Evolutionary conservation across 2,113 vertebrate species (phyloP), one percentile per base, ranked within the genome.

Genomic region (Tragulus kanchil): DNA sequence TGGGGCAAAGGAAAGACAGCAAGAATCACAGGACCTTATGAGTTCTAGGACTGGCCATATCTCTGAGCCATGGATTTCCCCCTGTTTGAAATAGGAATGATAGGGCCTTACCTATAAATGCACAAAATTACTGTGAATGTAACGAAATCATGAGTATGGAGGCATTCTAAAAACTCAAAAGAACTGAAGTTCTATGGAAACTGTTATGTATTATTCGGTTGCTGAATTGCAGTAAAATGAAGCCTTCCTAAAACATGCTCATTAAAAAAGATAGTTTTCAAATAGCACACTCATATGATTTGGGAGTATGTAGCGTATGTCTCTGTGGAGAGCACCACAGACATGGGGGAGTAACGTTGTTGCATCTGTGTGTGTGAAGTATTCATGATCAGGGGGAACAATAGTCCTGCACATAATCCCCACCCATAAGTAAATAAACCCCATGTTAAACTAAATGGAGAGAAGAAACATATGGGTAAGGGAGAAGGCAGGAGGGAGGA

Each of bases 271-370:
- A 52, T 0, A 86, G 9, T 28, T 90, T 58, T 71, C 15, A 77
- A 93, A 16, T 2, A 87, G 31, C 17, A 36, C 42, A 19, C 54
- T 67, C 17, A 31, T 17, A 61, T 52, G n/a, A 6, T 52, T 26
- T 67, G 87, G 23, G 12, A 15, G 6, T 16, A 36, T 2, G 36
- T 54, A 42, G 2, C 26, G 10, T 0, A 8, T 0, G 26, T 59
- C 5, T 84, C n/a, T 69, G 10, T 54, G 48, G 26, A 67, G 25
- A 21, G 10, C 1, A 2, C 50, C 6, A 0, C 3, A 6, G 42
- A 69, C 21, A 8, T 5, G 1, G 11, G 11, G 62, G 16, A 3
- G 28, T 28, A 42, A 5, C 0, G 1, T 17, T 12, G 10, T 6
- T 10, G 2, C 5, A 16, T 69, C 54, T 23, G 3, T 7, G 12